phyloP scores from a whole-genome alignment of 2,888 invertebrate species.

The Xylota sylvarum region DNA sequence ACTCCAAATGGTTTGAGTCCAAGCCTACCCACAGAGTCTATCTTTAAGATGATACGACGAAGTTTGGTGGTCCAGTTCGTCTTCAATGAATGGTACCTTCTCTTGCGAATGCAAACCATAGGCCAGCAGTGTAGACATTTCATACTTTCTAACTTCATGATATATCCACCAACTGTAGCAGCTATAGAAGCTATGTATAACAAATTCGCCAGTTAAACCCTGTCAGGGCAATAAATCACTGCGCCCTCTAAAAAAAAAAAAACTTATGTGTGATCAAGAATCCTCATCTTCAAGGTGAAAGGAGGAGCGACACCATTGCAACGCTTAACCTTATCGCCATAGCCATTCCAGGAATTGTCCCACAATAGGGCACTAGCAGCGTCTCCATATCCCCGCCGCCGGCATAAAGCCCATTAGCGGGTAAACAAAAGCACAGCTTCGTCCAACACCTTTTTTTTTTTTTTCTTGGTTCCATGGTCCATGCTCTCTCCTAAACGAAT shows the following conservation, averaged over 20 bases:
- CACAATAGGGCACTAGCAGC: slow-evolving; percentile 71
- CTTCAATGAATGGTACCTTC: no score
- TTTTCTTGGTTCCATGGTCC: background rate
- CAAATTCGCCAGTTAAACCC: slow-evolving; percentile 28
- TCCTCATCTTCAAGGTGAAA: slow-evolving; percentile 59
- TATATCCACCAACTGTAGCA: no score
- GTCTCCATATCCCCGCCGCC: slow-evolving; percentile 21
- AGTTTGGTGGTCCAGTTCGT: no score
- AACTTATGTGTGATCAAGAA: slow-evolving; percentile 43
- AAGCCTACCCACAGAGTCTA: no score
- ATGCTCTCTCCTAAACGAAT: slow-evolving; percentile 52
- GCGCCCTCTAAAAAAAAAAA: slow-evolving; percentile 44
- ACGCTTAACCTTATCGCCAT: slow-evolving; percentile 51
- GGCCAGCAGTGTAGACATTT: background rate
- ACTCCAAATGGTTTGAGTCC: no score
- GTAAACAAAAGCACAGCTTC: slow-evolving; percentile 72
- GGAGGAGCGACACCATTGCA: slow-evolving; percentile 56
- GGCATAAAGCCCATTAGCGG: slow-evolving; percentile 67
- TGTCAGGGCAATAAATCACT: slow-evolving; percentile 65
- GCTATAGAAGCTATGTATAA: slow-evolving; percentile 42
- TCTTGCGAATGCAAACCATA: no score
- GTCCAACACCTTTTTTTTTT: slow-evolving; percentile 31
- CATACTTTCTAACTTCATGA: slow-evolving; percentile 61
- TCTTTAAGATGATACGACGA: no score
- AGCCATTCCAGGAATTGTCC: slow-evolving; percentile 70